These are phyloP conservation scores for Zoroaster sp. DNA, from an alignment of 53 echinoderm and acorn worm genomes.

Conservation along the genomic window DNA sequence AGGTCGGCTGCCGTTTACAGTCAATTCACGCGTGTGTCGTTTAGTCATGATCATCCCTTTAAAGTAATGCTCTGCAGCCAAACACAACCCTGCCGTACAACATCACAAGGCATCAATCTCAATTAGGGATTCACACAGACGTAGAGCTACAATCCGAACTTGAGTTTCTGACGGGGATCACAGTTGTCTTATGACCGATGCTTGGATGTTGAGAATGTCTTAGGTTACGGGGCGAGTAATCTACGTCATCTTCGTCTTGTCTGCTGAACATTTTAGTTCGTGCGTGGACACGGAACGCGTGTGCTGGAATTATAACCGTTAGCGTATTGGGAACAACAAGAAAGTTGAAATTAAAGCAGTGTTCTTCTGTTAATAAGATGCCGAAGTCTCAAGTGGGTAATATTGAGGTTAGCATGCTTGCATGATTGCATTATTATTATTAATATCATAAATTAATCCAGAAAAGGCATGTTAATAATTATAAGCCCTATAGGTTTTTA, in stretches of 20 bases:
- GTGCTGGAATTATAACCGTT: too few species aligned
- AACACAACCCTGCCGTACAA: background rate
- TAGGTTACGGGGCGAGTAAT: background rate
- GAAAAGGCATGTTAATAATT: too few species aligned
- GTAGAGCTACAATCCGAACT: background rate
- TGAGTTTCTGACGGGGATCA: background rate
- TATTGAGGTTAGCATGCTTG: conserved; percentile 34
- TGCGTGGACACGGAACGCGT: too few species aligned
- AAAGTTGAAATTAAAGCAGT: background rate
- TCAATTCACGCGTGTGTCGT: background rate
- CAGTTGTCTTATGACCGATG: background rate
- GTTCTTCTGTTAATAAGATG: conserved; percentile 9
- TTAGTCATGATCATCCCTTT: background rate
- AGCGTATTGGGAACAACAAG: too few species aligned
- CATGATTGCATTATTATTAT: conserved; percentile 3
- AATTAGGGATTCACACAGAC: background rate
- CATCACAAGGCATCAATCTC: background rate
- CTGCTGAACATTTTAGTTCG: too few species aligned
- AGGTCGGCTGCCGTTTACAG: background rate
- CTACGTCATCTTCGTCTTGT: background rate
- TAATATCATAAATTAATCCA: too few species aligned
- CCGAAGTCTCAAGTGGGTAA: conserved; percentile 36
- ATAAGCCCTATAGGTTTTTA: too few species aligned
- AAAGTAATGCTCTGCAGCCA: background rate
- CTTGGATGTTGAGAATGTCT: background rate